Base-by-base conservation (phyloP, 2,888 invertebrate species). In the Zygogramma bicolorata region DNA sequence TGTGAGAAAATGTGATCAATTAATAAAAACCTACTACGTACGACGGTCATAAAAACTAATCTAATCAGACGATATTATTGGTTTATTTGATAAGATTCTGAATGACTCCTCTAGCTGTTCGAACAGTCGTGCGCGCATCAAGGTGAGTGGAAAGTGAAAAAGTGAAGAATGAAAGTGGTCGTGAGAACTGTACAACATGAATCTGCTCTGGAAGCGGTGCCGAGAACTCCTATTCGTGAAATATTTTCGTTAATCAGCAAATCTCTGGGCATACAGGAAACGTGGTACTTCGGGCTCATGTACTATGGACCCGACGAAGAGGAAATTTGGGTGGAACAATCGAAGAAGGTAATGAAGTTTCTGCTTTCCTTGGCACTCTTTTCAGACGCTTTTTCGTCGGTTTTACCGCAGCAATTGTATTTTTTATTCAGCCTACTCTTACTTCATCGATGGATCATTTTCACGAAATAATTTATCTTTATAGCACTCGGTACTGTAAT, bases 251-350 rank as follows among this genome's bases (percentile, higher is more conserved):
- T 84, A 61, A 82, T 86, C 68, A 84, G 85, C 71, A 84, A 82
- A 66, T 85, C 84, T 70, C 74, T 86, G 62, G 83, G 85, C 6
- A 79, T 87, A 59, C 82, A 84, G 66, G 87, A 87, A 77, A 78
- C 78, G n/a, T 86, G 87, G 86, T 86, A 83, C 75, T 87, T 87
- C 75, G 87, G 87, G 3, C 67, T 87, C 42, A 81, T 82, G 79
- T 85, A 82, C 73, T 69, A 76, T 29, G 83, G 83, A 42, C 76
- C 81, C 25, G 79, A 81, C 13, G 76, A 79, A 34, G 81, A 82
- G 29, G 81, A 84, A 53, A 77, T 86, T 18, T 87, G 86, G 86
- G 81, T 86, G 34, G 86, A 87, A 68, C 80, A 77, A 57, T 86
- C 86, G 0, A 85, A 85, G 81, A 87, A 86, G 82, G 86, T 86